Evolutionary conservation across 2,113 vertebrate species (phyloP).

Genomic region (Sylvilagus bachmani): DNA sequence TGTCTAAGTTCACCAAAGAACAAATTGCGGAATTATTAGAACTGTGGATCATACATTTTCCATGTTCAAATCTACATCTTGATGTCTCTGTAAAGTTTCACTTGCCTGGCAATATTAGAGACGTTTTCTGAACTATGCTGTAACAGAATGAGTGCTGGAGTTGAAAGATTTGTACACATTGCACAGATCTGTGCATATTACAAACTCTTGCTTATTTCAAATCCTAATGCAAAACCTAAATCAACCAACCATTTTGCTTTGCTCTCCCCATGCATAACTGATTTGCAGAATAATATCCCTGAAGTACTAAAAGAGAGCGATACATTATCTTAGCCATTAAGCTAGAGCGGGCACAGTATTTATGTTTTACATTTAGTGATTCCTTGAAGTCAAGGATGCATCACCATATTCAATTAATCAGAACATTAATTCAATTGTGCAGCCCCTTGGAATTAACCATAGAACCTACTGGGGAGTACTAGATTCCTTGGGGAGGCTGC

Average conservation of each 20-base stretch:
- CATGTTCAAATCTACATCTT: neutral
- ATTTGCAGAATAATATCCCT: neutral
- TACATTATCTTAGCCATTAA: neutral
- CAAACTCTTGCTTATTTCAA: neutral
- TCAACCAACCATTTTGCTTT: neutral
- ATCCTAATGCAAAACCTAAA: neutral
- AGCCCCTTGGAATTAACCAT: neutral
- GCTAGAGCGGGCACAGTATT: neutral
- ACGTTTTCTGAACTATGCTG: neutral
- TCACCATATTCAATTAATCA: neutral
- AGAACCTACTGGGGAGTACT: neutral
- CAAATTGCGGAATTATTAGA: neutral
- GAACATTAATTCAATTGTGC: slow-evolving; percentile 1
- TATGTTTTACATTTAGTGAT: neutral
- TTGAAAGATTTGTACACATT: neutral
- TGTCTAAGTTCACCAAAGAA: neutral
- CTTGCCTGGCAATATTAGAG: neutral
- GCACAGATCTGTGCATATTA: neutral
- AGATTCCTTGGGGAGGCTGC: neutral
- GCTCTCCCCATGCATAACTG: neutral
- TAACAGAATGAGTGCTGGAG: neutral
- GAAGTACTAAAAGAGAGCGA: neutral
- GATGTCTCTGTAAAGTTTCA: neutral
- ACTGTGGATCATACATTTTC: neutral
- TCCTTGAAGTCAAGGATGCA: neutral